Conservation (phyloP, 2,888 invertebrate species). For the Dichetophora obliterata region DNA sequence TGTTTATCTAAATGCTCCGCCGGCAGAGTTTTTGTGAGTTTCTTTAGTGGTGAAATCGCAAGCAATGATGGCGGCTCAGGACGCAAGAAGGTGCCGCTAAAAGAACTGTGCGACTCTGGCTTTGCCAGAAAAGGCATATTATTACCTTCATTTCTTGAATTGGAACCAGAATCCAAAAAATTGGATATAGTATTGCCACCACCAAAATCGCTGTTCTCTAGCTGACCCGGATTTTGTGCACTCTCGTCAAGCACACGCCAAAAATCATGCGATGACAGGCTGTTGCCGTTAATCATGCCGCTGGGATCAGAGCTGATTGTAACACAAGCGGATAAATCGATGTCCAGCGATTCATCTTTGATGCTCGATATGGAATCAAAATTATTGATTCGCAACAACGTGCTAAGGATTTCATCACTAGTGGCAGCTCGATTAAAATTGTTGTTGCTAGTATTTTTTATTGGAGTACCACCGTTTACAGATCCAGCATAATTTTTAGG, state of each 20-base stretch:
- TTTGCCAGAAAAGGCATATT: constrained; percentile 41
- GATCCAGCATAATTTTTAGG: constrained; percentile 63
- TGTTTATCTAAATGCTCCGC: constrained; percentile 37
- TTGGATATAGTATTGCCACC: not conserved
- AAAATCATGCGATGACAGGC: constrained; percentile 66
- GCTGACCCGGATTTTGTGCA: constrained; percentile 62
- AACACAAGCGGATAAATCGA: constrained; percentile 68
- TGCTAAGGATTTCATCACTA: constrained; percentile 66
- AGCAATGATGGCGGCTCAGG: constrained; percentile 60
- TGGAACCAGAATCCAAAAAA: not conserved
- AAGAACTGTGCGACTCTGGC: constrained; percentile 53
- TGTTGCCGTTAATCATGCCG: constrained; percentile 63
- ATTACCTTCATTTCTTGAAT: not conserved
- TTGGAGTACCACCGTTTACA: constrained; percentile 55
- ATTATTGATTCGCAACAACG: constrained; percentile 66
- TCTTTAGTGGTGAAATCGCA: constrained; percentile 58
- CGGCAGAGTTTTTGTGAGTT: constrained; percentile 45
- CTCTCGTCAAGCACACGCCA: constrained; percentile 68
- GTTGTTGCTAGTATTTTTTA: constrained; percentile 27
- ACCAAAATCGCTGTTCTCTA: constrained; percentile 52
- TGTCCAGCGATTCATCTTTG: constrained; percentile 68
- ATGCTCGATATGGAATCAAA: constrained; percentile 69
- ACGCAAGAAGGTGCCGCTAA: constrained; percentile 62
- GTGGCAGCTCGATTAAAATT: constrained; percentile 48
- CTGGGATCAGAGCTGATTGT: constrained; percentile 62